phyloP scores from a whole-genome alignment of 2,888 invertebrate species.

The Pandemis heparana region DNA sequence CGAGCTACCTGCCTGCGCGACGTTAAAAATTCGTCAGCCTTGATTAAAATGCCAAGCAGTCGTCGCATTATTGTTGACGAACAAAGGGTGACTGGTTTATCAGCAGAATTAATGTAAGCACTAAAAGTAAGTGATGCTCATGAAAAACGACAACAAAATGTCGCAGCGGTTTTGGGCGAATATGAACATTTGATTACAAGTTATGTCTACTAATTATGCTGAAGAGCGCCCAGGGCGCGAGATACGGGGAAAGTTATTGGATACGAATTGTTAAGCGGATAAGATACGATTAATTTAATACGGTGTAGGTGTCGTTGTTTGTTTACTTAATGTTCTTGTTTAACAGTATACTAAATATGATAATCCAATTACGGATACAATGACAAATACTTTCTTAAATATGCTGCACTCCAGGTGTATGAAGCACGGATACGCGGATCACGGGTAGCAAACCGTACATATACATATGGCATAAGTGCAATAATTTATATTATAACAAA shows the following conservation, averaged over 20 bases:
- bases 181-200: conserved; percentile 39
- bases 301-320: neutral
- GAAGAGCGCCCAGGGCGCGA: conserved; percentile 8
- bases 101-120: conserved; percentile 55
- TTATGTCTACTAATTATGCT: conserved; percentile 36
- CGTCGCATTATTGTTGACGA: conserved; percentile 59
- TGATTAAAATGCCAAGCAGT: conserved; percentile 67
- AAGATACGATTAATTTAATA: conserved; percentile 23
- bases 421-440: too few species aligned
- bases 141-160: conserved; percentile 40
- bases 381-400: neutral
- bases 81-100: conserved; percentile 67
- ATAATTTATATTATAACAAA: neutral
- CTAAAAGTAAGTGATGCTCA: conserved; percentile 42
- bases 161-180: conserved; percentile 26
- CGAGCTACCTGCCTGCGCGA: conserved; percentile 47
- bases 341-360: neutral
- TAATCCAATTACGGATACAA: neutral
- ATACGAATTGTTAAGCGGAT: conserved; percentile 16
- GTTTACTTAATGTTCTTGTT: neutral
- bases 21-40: conserved; percentile 68
- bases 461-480: too few species aligned
- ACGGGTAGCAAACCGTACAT: too few species aligned
- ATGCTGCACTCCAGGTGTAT: too few species aligned
- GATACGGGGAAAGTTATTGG: conserved; percentile 21